These are phyloP conservation scores for Zhuqinia jingwanae DNA, from an alignment of 2,888 invertebrate genomes.

Conservation along the genomic window DNA sequence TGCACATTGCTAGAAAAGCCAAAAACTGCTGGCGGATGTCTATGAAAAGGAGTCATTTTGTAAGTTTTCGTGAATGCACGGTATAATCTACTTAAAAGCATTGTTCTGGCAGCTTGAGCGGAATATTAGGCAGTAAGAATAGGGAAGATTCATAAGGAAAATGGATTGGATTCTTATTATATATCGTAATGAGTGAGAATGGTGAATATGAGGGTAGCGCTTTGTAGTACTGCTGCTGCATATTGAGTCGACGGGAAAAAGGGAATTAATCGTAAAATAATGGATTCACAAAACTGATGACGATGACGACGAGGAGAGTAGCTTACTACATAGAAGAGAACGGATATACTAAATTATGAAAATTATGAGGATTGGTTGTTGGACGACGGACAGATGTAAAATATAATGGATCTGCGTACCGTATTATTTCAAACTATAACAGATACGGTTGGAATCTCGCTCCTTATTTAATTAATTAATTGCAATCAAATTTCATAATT, in stretches of 20 bases:
- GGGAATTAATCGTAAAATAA: too few relatives aligned
- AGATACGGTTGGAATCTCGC: too few relatives aligned
- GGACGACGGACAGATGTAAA: too few relatives aligned
- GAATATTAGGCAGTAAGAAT: neutral
- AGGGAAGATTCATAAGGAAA: neutral
- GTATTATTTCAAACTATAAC: too few relatives aligned
- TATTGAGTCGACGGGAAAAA: neutral
- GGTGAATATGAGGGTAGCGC: neutral
- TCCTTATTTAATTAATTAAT: too few relatives aligned
- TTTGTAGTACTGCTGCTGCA: neutral
- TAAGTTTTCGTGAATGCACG: neutral
- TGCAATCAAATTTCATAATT: too few relatives aligned
- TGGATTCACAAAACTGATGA: too few relatives aligned
- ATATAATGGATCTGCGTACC: too few relatives aligned
- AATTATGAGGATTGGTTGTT: too few relatives aligned
- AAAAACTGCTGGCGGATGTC: neutral
- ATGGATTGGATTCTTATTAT: conserved; percentile 9
- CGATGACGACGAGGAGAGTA: too few relatives aligned
- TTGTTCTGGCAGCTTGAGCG: conserved; percentile 19
- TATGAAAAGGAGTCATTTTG: neutral
- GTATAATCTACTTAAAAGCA: conserved; percentile 19
- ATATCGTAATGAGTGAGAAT: neutral
- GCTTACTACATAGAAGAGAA: too few relatives aligned
- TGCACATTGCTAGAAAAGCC: neutral
- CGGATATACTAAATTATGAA: too few relatives aligned